Percentiles rank a stretch among this genome's conserved stretches.
Conservation (phyloP, 2,797 vertebrate genomes). For the Hylomyscus alleni region DNA sequence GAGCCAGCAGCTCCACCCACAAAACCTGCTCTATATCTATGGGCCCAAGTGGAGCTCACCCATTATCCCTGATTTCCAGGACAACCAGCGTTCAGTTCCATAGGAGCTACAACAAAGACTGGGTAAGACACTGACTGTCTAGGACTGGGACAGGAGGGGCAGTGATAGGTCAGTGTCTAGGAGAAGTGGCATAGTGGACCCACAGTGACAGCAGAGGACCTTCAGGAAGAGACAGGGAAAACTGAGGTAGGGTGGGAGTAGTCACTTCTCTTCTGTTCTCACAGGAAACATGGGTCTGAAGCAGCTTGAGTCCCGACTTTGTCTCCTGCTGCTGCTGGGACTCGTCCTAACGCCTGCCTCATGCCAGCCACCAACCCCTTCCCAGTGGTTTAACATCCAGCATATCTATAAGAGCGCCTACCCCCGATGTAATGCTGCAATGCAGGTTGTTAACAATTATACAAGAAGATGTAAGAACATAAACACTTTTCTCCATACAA, state of each 20-base stretch:
- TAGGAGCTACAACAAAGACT: too few species aligned
- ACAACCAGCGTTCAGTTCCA: neutral
- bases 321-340: neutral
- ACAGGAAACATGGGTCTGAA: too few species aligned
- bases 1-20: neutral
- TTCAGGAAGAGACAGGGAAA: too few species aligned
- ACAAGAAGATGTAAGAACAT: accelerated
- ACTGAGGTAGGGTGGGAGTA: too few species aligned
- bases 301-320: too few species aligned
- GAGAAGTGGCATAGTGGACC: too few species aligned
- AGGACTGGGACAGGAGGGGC: too few species aligned
- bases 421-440: accelerated
- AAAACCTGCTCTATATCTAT: neutral
- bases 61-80: neutral
- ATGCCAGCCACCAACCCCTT: accelerated
- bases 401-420: neutral
- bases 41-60: neutral
- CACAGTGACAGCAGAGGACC: too few species aligned
- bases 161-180: too few species aligned
- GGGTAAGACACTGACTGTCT: too few species aligned
- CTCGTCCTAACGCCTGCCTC: neutral
- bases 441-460: neutral
- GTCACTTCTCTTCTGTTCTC: too few species aligned
- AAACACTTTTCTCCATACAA: constrained; percentile 49
- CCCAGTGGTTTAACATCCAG: constrained; percentile 33